These are phyloP conservation scores for Aplocera efformata DNA, from an alignment of 2,888 invertebrate species.

Conservation along the genomic window DNA sequence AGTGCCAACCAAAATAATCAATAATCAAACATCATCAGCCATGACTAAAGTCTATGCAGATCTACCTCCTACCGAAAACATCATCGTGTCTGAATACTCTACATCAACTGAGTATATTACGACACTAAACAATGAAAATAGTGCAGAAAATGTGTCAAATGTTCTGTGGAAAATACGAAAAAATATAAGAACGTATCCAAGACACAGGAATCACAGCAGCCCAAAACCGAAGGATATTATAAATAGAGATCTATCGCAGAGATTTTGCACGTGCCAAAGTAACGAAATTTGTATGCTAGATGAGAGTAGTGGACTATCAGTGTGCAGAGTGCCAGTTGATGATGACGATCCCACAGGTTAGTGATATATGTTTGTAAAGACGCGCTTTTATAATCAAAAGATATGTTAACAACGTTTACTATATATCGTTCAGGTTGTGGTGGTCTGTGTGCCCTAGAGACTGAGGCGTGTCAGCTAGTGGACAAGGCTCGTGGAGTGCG, in stretches of 20 bases:
- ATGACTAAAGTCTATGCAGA: constrained; percentile 48
- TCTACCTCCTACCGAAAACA: constrained; percentile 32
- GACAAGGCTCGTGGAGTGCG: constrained; percentile 74
- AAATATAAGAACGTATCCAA: constrained; percentile 69
- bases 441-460: constrained; percentile 82
- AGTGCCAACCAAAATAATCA: constrained; percentile 66
- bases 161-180: constrained; percentile 65
- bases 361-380: constrained; percentile 6
- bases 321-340: constrained; percentile 77
- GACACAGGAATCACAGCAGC: constrained; percentile 44
- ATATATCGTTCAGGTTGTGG: constrained; percentile 81
- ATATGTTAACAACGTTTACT: too few species aligned
- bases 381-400: too few species aligned
- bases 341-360: constrained; percentile 81
- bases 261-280: constrained; percentile 76
- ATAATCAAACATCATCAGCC: constrained; percentile 55
- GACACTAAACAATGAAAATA: constrained; percentile 41
- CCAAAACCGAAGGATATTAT: constrained; percentile 55
- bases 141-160: constrained; percentile 42
- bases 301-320: constrained; percentile 79
- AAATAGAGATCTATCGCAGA: constrained; percentile 61
- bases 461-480: constrained; percentile 82
- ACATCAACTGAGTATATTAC: constrained; percentile 39
- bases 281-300: constrained; percentile 83
- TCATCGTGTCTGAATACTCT: constrained; percentile 34